Evolutionary conservation across 2,888 invertebrate species (phyloP), one percentile per base, ranked within the genome.

Genomic region (Lochmaea capreae): DNA sequence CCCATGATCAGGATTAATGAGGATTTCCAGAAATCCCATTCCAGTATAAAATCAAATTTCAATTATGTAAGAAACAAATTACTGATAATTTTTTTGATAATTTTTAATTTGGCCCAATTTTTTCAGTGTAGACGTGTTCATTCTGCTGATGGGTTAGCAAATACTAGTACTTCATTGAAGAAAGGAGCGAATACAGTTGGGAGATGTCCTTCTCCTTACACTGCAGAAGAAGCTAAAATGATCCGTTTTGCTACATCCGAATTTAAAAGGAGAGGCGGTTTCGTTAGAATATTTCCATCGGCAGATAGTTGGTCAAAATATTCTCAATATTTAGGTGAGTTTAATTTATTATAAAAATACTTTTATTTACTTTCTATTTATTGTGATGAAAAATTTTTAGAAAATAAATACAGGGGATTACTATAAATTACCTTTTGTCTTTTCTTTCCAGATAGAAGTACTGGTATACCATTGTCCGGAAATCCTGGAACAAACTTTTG

Each of bases 271-370:
- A 89, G 95, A 39, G 96, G 96, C 3, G 97, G 97, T 43, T 97
- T 95, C 88, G 94, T 97, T 11, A 88, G 97, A 65, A 95, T 97
- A 81, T 97, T 97, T 87, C 97, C 97, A 22, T 93, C 95, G 26
- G 91, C 93, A 76, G 96, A 96, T 86, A 94, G 95, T 22, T 97
- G 97, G 96, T 90, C 92, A 84, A 92, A 93, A 84, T 95, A 95
- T 85, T 92, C 93, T 14, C 91, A 92, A 82, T 95, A 94, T 84
- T 88, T 95, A 63, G 94, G 93, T 93, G 81, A 81, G 74, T 67
- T 18, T 46, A 5, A 14, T 11, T 12, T 16, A 46, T 33, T 33
- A 33, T 33, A 8, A 33, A 33, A 33, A 33, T 33, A 33, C 8
- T 33, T 33, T 33, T 33, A 8, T 33, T 33, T 5, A 33, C 33